These are phyloP conservation scores for Zelleria hepariella DNA, from an alignment of 2,888 invertebrate species.

Conservation along the genomic window DNA sequence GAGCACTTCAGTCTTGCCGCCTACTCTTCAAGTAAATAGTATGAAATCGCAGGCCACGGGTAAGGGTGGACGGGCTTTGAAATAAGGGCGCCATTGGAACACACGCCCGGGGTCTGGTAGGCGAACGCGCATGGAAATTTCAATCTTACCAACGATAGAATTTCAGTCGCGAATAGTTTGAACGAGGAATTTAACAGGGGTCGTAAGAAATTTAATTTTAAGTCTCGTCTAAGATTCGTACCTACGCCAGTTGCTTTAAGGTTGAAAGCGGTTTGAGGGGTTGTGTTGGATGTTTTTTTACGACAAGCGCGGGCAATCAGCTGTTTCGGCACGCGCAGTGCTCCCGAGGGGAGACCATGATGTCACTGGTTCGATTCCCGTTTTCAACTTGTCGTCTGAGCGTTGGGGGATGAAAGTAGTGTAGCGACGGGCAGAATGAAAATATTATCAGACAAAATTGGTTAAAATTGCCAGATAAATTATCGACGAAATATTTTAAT, in stretches of 20 bases:
- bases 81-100: background rate
- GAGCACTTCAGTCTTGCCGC: background rate
- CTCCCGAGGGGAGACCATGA: slow-evolving; percentile 47
- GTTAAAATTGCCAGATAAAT: too few species aligned
- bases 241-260: slow-evolving; percentile 7
- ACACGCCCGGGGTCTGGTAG: background rate
- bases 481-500: too few species aligned
- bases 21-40: background rate
- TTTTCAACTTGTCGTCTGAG: slow-evolving; percentile 13
- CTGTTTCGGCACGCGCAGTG: slow-evolving; percentile 65
- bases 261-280: slow-evolving; percentile 19
- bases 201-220: slow-evolving; percentile 18
- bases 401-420: background rate
- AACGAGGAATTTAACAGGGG: slow-evolving; percentile 32
- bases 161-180: slow-evolving; percentile 33
- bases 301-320: slow-evolving; percentile 63
- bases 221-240: background rate
- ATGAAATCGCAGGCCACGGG: background rate
- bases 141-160: background rate
- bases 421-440: background rate
- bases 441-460: background rate
- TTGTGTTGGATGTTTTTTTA: slow-evolving; percentile 50
- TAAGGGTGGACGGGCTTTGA: background rate
- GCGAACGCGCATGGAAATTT: background rate
- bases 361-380: slow-evolving; percentile 39